Conservation (phyloP, 2,113 vertebrate species). For the Gnathonemus echidnorhynchus region DNA sequence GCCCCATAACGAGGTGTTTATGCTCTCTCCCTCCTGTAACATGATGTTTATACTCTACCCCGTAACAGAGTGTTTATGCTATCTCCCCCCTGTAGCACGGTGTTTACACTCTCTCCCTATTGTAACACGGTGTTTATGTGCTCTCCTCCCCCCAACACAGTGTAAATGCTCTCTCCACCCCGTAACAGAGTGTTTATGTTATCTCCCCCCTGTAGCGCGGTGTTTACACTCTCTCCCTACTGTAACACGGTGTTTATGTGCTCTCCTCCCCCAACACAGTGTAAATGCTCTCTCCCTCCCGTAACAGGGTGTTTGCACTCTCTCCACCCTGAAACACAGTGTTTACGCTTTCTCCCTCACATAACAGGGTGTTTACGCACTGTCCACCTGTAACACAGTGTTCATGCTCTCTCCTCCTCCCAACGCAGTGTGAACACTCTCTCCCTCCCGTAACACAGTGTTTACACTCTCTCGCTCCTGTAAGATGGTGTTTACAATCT, state of each 20-base stretch:
- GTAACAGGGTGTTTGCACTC: too few species aligned
- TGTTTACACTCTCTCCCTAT: too few species aligned
- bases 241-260: slow-evolving; percentile 26
- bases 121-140: neutral
- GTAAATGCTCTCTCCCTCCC: neutral
- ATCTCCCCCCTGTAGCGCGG: too few species aligned
- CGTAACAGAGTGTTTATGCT: too few species aligned
- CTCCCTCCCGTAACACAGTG: slow-evolving; percentile 39
- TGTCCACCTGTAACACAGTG: slow-evolving; percentile 21
- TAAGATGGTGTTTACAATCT: slow-evolving; percentile 23
- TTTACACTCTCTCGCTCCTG: neutral
- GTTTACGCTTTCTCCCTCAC: too few species aligned
- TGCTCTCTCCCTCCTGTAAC: neutral
- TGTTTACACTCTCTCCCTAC: slow-evolving; percentile 5
- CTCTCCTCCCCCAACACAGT: too few species aligned
- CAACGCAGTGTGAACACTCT: slow-evolving; percentile 24
- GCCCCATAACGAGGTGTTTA: slow-evolving; percentile 38
- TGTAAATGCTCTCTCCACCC: neutral
- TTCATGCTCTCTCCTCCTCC: slow-evolving; percentile 14
- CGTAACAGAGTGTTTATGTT: too few species aligned
- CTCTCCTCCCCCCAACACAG: too few species aligned
- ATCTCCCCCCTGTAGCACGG: too few species aligned
- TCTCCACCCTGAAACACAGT: slow-evolving; percentile 32
- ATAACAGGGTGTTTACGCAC: neutral
- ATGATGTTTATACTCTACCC: too few species aligned